Evolutionary conservation across 2,113 vertebrate genomes (phyloP), one percentile per base, ranked within the genome.

Genomic region (Hydrochoerus hydrochaeris): DNA sequence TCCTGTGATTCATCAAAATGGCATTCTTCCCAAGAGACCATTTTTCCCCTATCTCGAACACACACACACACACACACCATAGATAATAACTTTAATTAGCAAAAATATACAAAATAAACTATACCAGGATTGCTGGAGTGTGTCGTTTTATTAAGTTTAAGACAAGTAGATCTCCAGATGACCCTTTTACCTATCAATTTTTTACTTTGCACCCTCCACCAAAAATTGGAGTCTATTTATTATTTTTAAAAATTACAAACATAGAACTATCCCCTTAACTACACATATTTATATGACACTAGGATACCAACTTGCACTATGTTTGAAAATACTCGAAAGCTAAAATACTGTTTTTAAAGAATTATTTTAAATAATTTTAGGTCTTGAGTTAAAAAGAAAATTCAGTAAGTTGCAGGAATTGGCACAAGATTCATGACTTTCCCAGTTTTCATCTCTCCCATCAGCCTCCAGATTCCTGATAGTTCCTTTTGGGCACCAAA

Each of bases 1-100:
- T 99, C 98, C 98, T 98, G 98, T 96, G 97, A 98, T 98, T 98
- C 94, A 96, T 98, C 98, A 98, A 98, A 98, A 98, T 97, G 98
- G 97, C 98, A 97, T 98, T 98, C 98, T 98, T 98, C 97, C 95
- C 97, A 97, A 97, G 96, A 98, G 98, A 49, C 94, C 97, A 98
- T 95, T 95, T 96, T 88, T 85, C 24, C 95, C 94, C 41, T 54
- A 22, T 89, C 75, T 20, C 5, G 54, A 80, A 28, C 17, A 24
- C 22, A 44, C 71, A 75, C 41, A 44, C 38, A 67, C 12, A 28
- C 75, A 28, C 28, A 41, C 20, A 24, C 17, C 41, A 49, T 1
- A 77, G 81, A 95, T 91, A 93, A 83, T 89, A 88, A 81, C 83
- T 83, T 94, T 85, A 96, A 95, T 97, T 94, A 95, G 82, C 54